Base-by-base conservation (phyloP, 2,113 vertebrate genomes). In the Symphodus melops region DNA sequence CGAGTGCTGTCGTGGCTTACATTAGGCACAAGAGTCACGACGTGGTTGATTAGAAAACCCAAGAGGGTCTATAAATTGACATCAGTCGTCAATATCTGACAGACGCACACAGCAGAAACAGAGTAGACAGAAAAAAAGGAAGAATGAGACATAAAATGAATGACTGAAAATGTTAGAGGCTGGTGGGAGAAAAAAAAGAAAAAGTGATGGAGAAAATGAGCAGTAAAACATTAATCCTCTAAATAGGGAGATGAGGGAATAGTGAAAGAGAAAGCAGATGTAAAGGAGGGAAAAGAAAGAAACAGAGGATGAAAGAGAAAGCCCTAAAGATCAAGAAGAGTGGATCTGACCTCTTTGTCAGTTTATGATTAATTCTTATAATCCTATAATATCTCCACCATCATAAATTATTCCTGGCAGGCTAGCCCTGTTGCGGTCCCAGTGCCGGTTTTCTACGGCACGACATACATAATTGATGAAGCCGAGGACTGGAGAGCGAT, bases 381-480 rank as follows among this genome's bases (percentile, higher is more conserved):
- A 89, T 87, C 86, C 80, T 78, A 79, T 91, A 91, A 92, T 90
- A 93, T 84, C 79, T 77, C 59, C 69, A 68, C 20, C 68, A 77
- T 84, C 79, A 89, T 90, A 65, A 90, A 90, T 87, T 85, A 89
- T 90, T 90, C 61, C 79, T 80, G 66, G 76, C 77, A 83, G 88
- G 83, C 79, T 83, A 77, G 78, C 72, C 67, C 68, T 54, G 83
- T 68, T 69, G 81, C 36, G 0, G 81, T 70, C 58, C 20, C 56
- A 76, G 78, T 16, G 44, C 77, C 1, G 61, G 71, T 73, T 72
- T 86, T 87, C 75, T 65, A 76, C 81, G 46, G 64, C 25, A 25
- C 77, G n/a, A 56, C 41, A 59, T 92, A 16, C 74, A 92, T 92
- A 84, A 92, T 92, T 88, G 79, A 94, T 90, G 77, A 83, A 44